Evolutionary conservation across 2,797 vertebrate species (phyloP).

Genomic region (Urophycis tenuis): DNA sequence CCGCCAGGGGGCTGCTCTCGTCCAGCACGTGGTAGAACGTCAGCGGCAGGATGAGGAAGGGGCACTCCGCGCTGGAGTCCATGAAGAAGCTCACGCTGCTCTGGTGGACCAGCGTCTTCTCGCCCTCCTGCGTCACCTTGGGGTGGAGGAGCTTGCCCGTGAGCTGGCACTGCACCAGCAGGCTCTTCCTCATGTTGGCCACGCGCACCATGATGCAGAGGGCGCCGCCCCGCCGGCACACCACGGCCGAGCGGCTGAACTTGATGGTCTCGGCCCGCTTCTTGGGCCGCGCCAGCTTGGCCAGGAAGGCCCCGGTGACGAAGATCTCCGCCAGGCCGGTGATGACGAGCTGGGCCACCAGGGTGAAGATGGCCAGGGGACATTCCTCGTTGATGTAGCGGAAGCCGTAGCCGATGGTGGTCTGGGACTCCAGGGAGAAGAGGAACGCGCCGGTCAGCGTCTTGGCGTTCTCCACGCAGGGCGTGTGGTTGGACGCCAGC

Average conservation of each 20-base stretch:
- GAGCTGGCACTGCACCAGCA: slow-evolving; percentile 92
- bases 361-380: slow-evolving; percentile 85
- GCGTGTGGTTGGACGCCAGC: slow-evolving; percentile 68
- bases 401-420: slow-evolving; percentile 94
- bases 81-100: slow-evolving; percentile 83
- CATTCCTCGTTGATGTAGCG: slow-evolving; percentile 94
- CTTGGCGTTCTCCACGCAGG: slow-evolving; percentile 82
- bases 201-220: slow-evolving; percentile 89
- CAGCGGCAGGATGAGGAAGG: slow-evolving; percentile 91
- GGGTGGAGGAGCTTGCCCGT: slow-evolving; percentile 87
- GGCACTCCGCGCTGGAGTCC: slow-evolving; percentile 86
- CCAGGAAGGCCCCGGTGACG: slow-evolving; percentile 91
- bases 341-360: slow-evolving; percentile 90
- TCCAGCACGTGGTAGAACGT: slow-evolving; percentile 92
- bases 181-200: slow-evolving; percentile 97
- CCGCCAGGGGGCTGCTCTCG: slow-evolving; percentile 81
- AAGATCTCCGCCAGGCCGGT: slow-evolving; percentile 96
- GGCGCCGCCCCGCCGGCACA: slow-evolving; percentile 76
- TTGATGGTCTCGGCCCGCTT: slow-evolving; percentile 94
- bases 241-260: slow-evolving; percentile 85
- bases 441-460: slow-evolving; percentile 92
- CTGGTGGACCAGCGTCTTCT: slow-evolving; percentile 86
- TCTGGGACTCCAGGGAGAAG: slow-evolving; percentile 95
- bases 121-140: slow-evolving; percentile 85
- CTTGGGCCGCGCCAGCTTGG: slow-evolving; percentile 94